Evolutionary conservation across 2,888 invertebrate genomes (phyloP).

Genomic region (Hylaea fasciaria): DNA sequence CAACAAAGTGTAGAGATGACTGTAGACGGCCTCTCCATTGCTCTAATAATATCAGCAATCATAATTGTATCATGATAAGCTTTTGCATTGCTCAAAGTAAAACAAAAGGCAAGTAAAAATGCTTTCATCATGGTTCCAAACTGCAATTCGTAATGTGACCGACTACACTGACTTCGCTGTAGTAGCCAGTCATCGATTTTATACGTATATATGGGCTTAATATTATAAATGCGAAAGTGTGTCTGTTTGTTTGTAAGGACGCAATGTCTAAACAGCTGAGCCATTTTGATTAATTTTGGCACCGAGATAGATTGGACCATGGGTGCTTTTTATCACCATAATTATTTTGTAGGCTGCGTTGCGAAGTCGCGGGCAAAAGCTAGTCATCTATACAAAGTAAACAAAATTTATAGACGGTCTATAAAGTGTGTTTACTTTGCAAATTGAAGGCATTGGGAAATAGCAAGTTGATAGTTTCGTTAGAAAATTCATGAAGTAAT

Average conservation of each 20-base stretch:
- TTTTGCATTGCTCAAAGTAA: slow-evolving; percentile 45
- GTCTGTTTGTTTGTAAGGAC: too few relatives aligned
- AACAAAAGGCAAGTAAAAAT: slow-evolving; percentile 35
- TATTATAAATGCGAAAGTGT: too few relatives aligned
- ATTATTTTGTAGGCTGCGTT: too few relatives aligned
- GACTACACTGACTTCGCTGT: slow-evolving; percentile 5
- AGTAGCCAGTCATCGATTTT: background rate
- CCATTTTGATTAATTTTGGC: too few relatives aligned
- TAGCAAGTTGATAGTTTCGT: slow-evolving; percentile 25
- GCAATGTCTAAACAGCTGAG: too few relatives aligned
- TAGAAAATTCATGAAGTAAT: slow-evolving; percentile 24
- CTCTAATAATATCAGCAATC: slow-evolving; percentile 60
- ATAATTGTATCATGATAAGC: slow-evolving; percentile 48
- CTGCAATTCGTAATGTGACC: background rate
- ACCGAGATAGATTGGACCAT: too few relatives aligned
- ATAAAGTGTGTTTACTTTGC: slow-evolving; percentile 40
- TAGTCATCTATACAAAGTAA: too few relatives aligned
- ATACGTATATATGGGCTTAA: too few relatives aligned
- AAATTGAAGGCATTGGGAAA: slow-evolving; percentile 39
- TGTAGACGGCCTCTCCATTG: slow-evolving; percentile 58
- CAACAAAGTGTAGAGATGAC: slow-evolving; percentile 66
- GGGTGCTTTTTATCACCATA: too few relatives aligned
- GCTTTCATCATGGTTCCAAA: slow-evolving; percentile 38
- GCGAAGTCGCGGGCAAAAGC: too few relatives aligned
- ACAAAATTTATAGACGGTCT: too few relatives aligned